Conservation (phyloP, 2,113 vertebrate species). For the Vireo altiloquus region DNA sequence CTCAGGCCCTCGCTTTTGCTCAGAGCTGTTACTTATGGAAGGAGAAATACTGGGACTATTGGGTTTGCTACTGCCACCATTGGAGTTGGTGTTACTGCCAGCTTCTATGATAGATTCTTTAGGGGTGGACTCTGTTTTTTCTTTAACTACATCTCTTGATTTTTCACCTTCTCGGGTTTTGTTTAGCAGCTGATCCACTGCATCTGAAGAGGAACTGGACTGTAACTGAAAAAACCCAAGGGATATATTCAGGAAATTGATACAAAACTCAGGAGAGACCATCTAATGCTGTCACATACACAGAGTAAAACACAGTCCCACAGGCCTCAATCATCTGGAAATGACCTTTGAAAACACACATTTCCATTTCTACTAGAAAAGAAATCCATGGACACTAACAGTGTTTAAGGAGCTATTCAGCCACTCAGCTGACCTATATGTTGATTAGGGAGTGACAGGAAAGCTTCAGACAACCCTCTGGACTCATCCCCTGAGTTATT, state of each 20-base stretch:
- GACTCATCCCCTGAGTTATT: not conserved
- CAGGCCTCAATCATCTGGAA: not conserved
- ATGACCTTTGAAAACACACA: not conserved
- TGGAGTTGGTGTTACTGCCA: slow-evolving; percentile 71
- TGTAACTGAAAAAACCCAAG: slow-evolving; percentile 83
- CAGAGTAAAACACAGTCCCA: not conserved
- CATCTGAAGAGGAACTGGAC: slow-evolving; percentile 87
- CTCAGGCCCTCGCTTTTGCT: slow-evolving; percentile 90
- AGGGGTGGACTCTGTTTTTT: slow-evolving; percentile 80
- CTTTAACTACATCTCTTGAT: slow-evolving; percentile 85
- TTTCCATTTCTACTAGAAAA: not conserved
- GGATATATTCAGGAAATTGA: not conserved
- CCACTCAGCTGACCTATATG: not conserved
- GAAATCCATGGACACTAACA: not conserved
- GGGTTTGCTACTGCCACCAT: slow-evolving; percentile 83
- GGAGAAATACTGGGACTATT: slow-evolving; percentile 86
- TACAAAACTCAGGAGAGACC: not conserved
- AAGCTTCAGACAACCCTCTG: not conserved
- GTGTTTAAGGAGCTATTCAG: not conserved
- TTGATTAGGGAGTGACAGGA: not conserved
- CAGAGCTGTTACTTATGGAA: slow-evolving; percentile 74
- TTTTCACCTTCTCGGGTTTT: slow-evolving; percentile 92
- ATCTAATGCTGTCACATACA: not conserved
- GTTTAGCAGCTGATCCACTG: slow-evolving; percentile 86
- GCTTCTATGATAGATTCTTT: slow-evolving; percentile 77